These are phyloP conservation scores for Dysdera silvatica DNA, from an alignment of 1,140 invertebrate species.

Conservation along the genomic window DNA sequence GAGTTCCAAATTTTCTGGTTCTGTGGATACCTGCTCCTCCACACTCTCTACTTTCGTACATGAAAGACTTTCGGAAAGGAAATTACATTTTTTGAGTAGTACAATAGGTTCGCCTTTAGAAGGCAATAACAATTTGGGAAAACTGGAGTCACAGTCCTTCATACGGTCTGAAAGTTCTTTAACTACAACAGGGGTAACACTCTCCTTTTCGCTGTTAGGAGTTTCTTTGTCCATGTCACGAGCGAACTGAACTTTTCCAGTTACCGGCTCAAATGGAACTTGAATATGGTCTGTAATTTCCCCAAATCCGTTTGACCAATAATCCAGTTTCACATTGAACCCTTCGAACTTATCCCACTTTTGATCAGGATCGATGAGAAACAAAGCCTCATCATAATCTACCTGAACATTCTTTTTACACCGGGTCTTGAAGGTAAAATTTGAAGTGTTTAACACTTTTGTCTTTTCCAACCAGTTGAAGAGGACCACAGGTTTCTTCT, in stretches of 20 bases:
- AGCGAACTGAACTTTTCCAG: constrained; percentile 12
- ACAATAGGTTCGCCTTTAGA: constrained; percentile 21
- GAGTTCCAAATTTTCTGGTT: too few species aligned
- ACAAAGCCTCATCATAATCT: constrained; percentile 29
- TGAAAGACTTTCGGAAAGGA: too few species aligned
- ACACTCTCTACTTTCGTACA: too few species aligned
- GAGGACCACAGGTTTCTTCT: too few species aligned
- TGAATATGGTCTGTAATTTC: constrained; percentile 67
- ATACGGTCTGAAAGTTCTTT: not conserved
- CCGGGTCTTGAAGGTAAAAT: constrained; percentile 33
- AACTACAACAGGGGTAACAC: too few species aligned
- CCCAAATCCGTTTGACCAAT: constrained; percentile 46
- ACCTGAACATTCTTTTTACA: constrained; percentile 34
- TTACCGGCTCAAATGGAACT: constrained; percentile 68
- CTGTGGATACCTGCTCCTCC: too few species aligned
- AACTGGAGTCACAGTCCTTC: not conserved
- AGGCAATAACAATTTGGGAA: constrained; percentile 1
- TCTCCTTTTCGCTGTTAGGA: not conserved
- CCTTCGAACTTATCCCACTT: constrained; percentile 35
- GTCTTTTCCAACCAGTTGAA: constrained; percentile 1
- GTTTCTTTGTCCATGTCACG: constrained; percentile 5
- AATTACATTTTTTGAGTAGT: constrained; percentile 22
- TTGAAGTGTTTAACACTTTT: constrained; percentile 28
- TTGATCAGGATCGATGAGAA: constrained; percentile 33
- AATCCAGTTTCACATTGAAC: constrained; percentile 42